Percentiles rank a stretch among this genome's conserved stretches.
phyloP scores from a whole-genome alignment of 2,797 vertebrate species.

The Micrastur ruficollis region DNA sequence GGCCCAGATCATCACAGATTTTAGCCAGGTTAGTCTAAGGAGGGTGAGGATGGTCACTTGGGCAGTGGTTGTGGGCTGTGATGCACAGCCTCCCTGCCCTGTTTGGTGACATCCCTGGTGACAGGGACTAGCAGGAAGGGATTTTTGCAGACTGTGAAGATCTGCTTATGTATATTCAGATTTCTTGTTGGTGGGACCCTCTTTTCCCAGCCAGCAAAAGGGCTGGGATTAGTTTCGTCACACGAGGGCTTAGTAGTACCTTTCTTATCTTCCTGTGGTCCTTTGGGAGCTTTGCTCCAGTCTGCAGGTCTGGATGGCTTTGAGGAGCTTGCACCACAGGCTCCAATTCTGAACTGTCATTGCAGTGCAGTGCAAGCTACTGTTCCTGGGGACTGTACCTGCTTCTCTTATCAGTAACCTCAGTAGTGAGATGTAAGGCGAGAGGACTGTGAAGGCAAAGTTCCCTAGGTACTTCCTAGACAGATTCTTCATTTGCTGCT shows the following conservation, averaged over 20 bases:
- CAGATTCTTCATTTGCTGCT: background rate
- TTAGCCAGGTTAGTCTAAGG: background rate
- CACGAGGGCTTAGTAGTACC: background rate
- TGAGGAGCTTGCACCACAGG: background rate
- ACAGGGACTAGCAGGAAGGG: background rate
- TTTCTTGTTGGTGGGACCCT: background rate
- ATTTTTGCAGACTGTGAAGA: background rate
- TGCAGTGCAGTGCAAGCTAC: background rate
- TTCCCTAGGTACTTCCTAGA: background rate
- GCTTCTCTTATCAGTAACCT: background rate
- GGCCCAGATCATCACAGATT: background rate
- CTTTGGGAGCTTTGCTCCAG: background rate
- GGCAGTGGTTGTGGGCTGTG: background rate
- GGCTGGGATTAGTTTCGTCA: background rate
- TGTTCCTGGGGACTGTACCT: background rate
- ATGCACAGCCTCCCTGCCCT: background rate
- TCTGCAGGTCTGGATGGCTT: background rate
- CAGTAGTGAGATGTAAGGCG: background rate
- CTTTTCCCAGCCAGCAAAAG: background rate
- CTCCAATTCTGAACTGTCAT: background rate
- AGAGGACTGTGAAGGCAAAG: background rate
- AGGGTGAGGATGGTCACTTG: background rate
- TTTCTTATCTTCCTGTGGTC: background rate
- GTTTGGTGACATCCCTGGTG: background rate
- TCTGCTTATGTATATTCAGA: background rate